These are phyloP conservation scores for Drosophila birchii DNA, from an alignment of 2,888 invertebrate species.

Conservation along the genomic window DNA sequence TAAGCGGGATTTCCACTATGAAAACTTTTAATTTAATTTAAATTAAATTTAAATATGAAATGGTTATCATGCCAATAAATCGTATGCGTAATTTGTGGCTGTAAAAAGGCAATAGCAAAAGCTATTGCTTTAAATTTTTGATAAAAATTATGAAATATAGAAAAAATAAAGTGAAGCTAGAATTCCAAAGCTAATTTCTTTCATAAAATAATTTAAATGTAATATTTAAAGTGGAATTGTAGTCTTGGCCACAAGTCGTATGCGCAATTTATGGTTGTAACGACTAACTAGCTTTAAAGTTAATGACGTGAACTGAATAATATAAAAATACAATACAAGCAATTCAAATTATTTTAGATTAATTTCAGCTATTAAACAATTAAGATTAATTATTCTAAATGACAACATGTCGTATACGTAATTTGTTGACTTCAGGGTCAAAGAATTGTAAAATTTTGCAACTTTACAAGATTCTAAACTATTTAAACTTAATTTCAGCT, in stretches of 20 bases:
- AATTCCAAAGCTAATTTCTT: neutral
- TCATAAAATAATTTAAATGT: neutral
- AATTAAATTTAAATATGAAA: neutral
- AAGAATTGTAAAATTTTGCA: too few species aligned
- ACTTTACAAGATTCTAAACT: neutral
- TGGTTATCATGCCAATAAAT: neutral
- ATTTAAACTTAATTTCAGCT: neutral
- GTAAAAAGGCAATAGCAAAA: neutral
- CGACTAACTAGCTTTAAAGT: neutral
- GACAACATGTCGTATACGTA: too few species aligned
- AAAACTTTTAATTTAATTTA: neutral
- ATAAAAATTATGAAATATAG: neutral
- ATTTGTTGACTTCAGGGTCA: too few species aligned
- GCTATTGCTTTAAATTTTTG: neutral
- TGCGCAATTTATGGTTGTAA: neutral
- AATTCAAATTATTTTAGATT: too few species aligned
- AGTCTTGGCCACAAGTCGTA: neutral
- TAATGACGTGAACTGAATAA: too few species aligned
- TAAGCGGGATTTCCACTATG: neutral
- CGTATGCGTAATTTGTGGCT: neutral
- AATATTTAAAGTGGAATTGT: too few species aligned
- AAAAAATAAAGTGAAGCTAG: too few species aligned
- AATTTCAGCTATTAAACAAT: too few species aligned
- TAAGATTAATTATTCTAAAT: too few species aligned
- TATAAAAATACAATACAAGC: too few species aligned